These are phyloP conservation scores for Caradrina kadenii DNA, from an alignment of 2,888 invertebrate genomes.

Conservation along the genomic window DNA sequence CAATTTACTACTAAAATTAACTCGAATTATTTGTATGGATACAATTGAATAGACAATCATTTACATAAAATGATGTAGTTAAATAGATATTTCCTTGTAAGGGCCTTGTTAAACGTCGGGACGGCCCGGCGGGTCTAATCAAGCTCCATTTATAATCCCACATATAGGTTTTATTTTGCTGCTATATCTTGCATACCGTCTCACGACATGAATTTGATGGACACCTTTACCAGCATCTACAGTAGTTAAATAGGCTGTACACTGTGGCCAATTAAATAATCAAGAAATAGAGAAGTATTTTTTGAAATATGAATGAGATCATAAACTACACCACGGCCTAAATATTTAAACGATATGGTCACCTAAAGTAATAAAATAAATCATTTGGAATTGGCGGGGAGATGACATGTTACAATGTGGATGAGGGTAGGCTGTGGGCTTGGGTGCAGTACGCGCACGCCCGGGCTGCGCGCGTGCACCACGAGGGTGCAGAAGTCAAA, in stretches of 20 bases:
- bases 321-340: slow-evolving; percentile 43
- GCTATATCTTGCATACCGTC: slow-evolving; percentile 23
- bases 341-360: slow-evolving; percentile 51
- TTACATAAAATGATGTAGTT: slow-evolving; percentile 65
- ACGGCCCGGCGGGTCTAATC: slow-evolving; percentile 51
- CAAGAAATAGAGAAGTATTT: slow-evolving; percentile 40
- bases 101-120: slow-evolving; percentile 44
- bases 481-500: slow-evolving; percentile 77
- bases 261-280: slow-evolving; percentile 28
- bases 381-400: slow-evolving; percentile 66
- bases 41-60: slow-evolving; percentile 62
- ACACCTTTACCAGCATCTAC: slow-evolving; percentile 15
- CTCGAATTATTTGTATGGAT: slow-evolving; percentile 44
- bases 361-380: slow-evolving; percentile 64
- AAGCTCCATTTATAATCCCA: slow-evolving; percentile 49
- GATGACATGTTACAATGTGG: slow-evolving; percentile 69
- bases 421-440: slow-evolving; percentile 66
- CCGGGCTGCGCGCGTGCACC: slow-evolving; percentile 52
- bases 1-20: slow-evolving; percentile 49
- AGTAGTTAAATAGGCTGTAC: slow-evolving; percentile 2
- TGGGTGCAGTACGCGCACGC: slow-evolving; percentile 53
- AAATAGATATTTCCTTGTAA: slow-evolving; percentile 62
- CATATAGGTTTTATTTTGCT: slow-evolving; percentile 44
- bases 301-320: slow-evolving; percentile 52
- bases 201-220: slow-evolving; percentile 15